These are phyloP conservation scores for Hippasteria phrygiana DNA, from an alignment of 53 echinoderm and acorn worm genomes.

Conservation along the genomic window DNA sequence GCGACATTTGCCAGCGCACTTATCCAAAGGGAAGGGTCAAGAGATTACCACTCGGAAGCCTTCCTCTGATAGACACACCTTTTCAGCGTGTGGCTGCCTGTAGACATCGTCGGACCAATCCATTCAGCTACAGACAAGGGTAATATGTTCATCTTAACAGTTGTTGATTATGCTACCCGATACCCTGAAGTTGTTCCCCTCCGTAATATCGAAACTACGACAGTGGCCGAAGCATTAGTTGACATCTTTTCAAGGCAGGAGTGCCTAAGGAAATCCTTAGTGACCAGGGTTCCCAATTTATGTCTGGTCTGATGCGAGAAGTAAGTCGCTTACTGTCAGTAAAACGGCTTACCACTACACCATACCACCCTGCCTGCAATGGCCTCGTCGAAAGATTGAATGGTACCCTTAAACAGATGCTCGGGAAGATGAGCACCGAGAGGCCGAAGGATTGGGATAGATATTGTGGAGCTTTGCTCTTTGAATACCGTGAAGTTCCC, in stretches of 20 bases:
- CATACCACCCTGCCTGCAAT: no score
- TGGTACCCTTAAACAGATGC: conserved; percentile 60
- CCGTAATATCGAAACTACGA: conserved; percentile 51
- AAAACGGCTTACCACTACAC: conserved; percentile 39
- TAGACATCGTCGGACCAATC: conserved; percentile 67
- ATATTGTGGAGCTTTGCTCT: conserved; percentile 55
- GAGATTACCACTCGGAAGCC: conserved; percentile 7
- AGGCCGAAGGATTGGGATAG: conserved; percentile 61
- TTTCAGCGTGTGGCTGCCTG: conserved; percentile 17
- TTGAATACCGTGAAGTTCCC: conserved; percentile 58
- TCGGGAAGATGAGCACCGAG: conserved; percentile 63
- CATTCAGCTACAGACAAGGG: conserved; percentile 42
- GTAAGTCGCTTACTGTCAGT: conserved; percentile 56
- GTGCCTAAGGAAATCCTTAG: conserved; percentile 65
- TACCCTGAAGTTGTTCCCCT: conserved; percentile 64
- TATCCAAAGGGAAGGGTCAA: conserved; percentile 26
- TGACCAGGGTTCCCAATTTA: conserved; percentile 64
- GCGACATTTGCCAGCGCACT: conserved; percentile 29
- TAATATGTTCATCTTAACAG: conserved; percentile 47
- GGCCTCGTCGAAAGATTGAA: conserved; percentile 67
- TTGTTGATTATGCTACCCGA: conserved; percentile 64
- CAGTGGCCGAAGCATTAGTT: conserved; percentile 59
- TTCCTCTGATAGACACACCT: conserved; percentile 30
- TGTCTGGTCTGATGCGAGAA: conserved; percentile 60
- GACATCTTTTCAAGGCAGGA: conserved; percentile 68